Base-by-base conservation (phyloP, 2,797 vertebrate genomes). In the Pseudomugil tenellus region DNA sequence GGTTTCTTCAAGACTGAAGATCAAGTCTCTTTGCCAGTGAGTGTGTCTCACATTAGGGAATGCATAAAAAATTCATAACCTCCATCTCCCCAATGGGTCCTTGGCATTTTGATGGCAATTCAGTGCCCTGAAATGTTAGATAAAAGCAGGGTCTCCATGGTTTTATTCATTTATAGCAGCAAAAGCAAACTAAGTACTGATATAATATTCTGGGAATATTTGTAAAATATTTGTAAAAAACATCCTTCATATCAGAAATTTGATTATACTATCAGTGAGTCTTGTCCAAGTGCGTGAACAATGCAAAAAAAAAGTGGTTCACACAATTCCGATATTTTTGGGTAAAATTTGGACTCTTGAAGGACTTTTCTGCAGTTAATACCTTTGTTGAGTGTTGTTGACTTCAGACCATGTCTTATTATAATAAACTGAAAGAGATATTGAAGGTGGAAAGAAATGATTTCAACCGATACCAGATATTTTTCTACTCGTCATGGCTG, bases 1-100 rank as follows among this genome's bases (percentile, higher is more conserved):
- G 26, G 74, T 74, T 79, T 82, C 61, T 63, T 73, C 55, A 63
- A 67, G 65, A 58, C 54, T 25, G 55, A 60, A 67, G 55, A 74
- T 72, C 67, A 67, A 63, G 28, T 63, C 51, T 59, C 53, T 79
- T 56, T 46, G 67, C 39, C 46, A 73, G 72, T 60, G 41, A 72
- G n/a, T n/a, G 54, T 63, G 63, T 79, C 71, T 77, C 77, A 82
- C 84, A 83, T 81, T 79, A 80, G 74, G 73, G 72, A 73, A 76
- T 7, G 46, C 57, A 86, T 86, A 66, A 86, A 86, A 84, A 75
- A 87, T 85, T 74, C 73, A 88, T 84, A 58, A 80, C 58, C 67
- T 72, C 72, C 26, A 54, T 71, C 59, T 87, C 64, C 56, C 74
- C 19, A 28, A 71, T 72, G 72, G 72, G 84, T 76, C 56, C 54